These are phyloP conservation scores for Pyrrhia umbra DNA, from an alignment of 2,888 invertebrate species.

Conservation along the genomic window DNA sequence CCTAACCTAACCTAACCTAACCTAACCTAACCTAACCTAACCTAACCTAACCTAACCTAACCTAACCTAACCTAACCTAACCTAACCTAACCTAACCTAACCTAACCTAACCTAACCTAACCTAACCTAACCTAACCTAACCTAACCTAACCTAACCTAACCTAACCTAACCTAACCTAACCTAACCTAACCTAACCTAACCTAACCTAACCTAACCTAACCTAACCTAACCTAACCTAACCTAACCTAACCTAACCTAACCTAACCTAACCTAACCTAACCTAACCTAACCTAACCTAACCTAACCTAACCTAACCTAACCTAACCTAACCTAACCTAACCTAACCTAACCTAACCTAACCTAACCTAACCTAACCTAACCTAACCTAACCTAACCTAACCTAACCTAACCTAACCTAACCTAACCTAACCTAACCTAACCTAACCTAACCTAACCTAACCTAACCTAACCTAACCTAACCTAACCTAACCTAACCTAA, in stretches of 20 bases:
- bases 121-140: conserved; percentile 44
- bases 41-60: conserved; percentile 51
- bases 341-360: conserved; percentile 34
- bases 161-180: conserved; percentile 36
- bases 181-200: conserved; percentile 47
- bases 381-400: conserved; percentile 44
- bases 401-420: conserved; percentile 28
- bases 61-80: conserved; percentile 51
- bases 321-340: conserved; percentile 41
- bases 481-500: conserved; percentile 19
- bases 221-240: conserved; percentile 52
- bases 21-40: conserved; percentile 45
- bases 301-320: conserved; percentile 44
- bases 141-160: conserved; percentile 38
- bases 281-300: conserved; percentile 42
- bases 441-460: conserved; percentile 37
- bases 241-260: conserved; percentile 52
- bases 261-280: conserved; percentile 52
- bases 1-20: conserved; percentile 41
- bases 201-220: conserved; percentile 50
- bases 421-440: conserved; percentile 34
- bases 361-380: conserved; percentile 42
- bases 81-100: conserved; percentile 41
- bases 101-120: conserved; percentile 42
- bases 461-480: conserved; percentile 35